Evolutionary conservation across 1,140 invertebrate species (phyloP).

Genomic region (Camponotus pennsylvanicus): DNA sequence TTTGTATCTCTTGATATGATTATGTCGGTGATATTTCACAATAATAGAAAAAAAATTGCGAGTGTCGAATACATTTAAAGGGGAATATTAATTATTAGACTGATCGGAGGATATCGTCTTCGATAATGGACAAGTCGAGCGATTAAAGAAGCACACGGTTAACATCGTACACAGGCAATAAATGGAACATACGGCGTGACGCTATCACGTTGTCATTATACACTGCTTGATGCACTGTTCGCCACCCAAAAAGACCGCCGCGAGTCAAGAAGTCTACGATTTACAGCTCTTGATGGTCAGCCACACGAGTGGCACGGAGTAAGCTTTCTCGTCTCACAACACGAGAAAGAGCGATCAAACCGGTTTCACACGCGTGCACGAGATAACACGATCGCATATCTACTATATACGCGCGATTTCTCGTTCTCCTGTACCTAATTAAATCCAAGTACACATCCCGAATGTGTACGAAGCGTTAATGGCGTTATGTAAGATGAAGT

Average conservation of each 20-base stretch:
- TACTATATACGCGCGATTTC: neutral
- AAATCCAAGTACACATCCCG: constrained; percentile 13
- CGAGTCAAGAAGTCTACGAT: constrained; percentile 67
- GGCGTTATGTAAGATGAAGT: neutral
- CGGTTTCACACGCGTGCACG: constrained; percentile 66
- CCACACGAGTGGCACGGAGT: constrained; percentile 47
- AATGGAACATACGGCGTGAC: constrained; percentile 29
- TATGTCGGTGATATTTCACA: neutral
- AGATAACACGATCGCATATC: constrained; percentile 35
- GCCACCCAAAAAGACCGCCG: constrained; percentile 35
- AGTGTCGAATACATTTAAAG: constrained; percentile 1
- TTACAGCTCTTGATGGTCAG: constrained; percentile 59
- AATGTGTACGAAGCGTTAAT: neutral
- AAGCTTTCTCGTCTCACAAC: constrained; percentile 50
- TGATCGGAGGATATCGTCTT: constrained; percentile 31
- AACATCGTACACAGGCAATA: constrained; percentile 42
- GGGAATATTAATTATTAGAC: constrained; percentile 26
- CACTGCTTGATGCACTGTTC: neutral
- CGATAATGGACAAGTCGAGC: neutral
- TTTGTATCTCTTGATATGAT: neutral
- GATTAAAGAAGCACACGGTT: constrained; percentile 45
- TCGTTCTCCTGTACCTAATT: constrained; percentile 49
- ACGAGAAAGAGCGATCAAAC: constrained; percentile 71
- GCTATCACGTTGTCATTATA: constrained; percentile 43
- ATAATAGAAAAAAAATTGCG: neutral